Evolutionary conservation across 2,113 vertebrate genomes (phyloP).

Genomic region (Chinchilla lanigera): DNA sequence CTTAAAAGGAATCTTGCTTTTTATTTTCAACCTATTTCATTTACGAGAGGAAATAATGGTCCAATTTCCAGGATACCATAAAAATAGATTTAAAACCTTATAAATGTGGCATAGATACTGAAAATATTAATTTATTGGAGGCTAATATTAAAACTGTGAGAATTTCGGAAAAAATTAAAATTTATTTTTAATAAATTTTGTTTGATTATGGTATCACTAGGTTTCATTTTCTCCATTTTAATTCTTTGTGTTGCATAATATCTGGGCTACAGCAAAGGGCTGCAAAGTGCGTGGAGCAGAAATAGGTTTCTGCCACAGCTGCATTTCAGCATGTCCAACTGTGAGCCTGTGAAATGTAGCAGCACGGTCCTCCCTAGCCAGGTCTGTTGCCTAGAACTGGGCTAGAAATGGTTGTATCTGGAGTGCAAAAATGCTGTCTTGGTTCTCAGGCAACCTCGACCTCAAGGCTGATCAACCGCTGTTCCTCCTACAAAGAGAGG

Average conservation of each 20-base stretch:
- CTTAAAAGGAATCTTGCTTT: background rate
- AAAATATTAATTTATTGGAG: background rate
- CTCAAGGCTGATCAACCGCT: background rate
- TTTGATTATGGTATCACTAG: background rate
- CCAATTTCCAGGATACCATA: constrained; percentile 33
- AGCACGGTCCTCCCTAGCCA: constrained; percentile 14
- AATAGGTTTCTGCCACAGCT: constrained; percentile 58
- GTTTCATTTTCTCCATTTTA: background rate
- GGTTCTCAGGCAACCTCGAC: constrained; percentile 66
- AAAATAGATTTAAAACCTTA: background rate
- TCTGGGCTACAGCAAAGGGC: constrained; percentile 37
- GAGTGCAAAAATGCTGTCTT: constrained; percentile 65
- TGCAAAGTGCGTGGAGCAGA: constrained; percentile 58
- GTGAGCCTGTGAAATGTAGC: background rate
- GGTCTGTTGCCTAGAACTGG: constrained; percentile 43
- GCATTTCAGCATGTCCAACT: background rate
- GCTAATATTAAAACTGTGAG: background rate
- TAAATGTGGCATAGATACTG: background rate
- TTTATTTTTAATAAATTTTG: background rate
- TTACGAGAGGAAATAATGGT: background rate
- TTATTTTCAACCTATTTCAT: constrained; percentile 32
- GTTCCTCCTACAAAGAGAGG: background rate
- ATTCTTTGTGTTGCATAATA: constrained; percentile 68
- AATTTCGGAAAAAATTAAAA: background rate
- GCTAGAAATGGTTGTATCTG: constrained; percentile 67